Base-by-base conservation (phyloP, 2,113 vertebrate genomes). In the Apistogramma diplotaenia region DNA sequence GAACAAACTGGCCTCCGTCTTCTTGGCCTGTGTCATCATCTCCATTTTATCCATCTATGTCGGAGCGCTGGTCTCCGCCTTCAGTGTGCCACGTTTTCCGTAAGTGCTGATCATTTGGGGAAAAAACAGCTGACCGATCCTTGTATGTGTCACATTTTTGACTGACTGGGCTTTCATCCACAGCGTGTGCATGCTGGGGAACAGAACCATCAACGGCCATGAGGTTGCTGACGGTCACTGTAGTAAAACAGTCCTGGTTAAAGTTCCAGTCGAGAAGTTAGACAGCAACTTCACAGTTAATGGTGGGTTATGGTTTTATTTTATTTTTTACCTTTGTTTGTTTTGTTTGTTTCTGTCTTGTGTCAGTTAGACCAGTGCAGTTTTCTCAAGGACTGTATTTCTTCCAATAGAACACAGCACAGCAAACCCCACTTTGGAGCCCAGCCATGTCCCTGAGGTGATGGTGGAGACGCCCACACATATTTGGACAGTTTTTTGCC, bases 1-100 rank as follows among this genome's bases (percentile, higher is more conserved):
- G 76, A 98, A 98, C 95, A 98, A 98, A 84, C 96, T 98, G 84
- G 97, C 97, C 23, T 98, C 97, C 0, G 87, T 98, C 73, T 98
- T 98, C 87, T 86, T 98, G 92, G 96, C 96, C 83, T 98, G 97
- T 43, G 97, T 98, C 89, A 96, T 98, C 74, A 85, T 97, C 79
- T 98, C 97, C 86, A 97, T 98, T 82, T 55, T 97, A 11, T 97
- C 97, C 90, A 98, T 98, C 91, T 98, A 97, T 54, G 88, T 94
- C 1, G 97, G 97, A 3, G 97, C 95, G 25, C 92, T 98, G 80
- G 97, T 97, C 81, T 97, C 97, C 1, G 96, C 96, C 88, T 97
- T 98, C 90, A 94, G 90, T 8, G 95, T 96, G 8, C 96, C 96
- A 0, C 25, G 89, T 11, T 97, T 97, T 86, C 91, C 95, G 97